Conservation (phyloP, 1,140 invertebrate genomes). For the Rhizoglyphus robini region DNA sequence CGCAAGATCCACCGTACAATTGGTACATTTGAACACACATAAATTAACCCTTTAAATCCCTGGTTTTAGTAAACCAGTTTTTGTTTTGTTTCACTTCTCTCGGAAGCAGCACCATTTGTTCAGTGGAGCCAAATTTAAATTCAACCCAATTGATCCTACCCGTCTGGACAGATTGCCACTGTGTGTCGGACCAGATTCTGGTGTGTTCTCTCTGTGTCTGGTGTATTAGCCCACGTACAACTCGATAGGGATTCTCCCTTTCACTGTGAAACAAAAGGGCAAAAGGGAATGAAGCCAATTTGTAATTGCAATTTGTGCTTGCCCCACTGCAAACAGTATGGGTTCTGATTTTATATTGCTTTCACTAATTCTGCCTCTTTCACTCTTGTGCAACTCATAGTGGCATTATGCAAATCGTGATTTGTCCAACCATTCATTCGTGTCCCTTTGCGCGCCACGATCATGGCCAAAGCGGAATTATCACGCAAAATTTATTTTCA, state of each 20-base stretch:
- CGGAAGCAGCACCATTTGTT: neutral
- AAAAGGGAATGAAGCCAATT: neutral
- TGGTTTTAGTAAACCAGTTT: neutral
- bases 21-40: neutral
- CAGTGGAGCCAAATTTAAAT: neutral
- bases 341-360: too few relatives aligned
- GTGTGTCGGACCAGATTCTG: neutral
- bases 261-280: neutral
- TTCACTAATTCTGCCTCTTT: neutral
- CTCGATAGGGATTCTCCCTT: neutral
- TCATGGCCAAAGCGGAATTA: too few relatives aligned
- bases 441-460: neutral
- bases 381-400: neutral
- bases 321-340: neutral
- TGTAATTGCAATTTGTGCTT: neutral
- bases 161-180: neutral
- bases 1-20: neutral
- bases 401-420: neutral
- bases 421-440: too few relatives aligned
- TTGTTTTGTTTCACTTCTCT: neutral
- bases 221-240: neutral
- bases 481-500: neutral
- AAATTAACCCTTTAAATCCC: conserved; percentile 14
- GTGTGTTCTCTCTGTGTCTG: neutral
- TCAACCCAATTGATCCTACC: neutral